These are phyloP conservation scores for Lepus townsendii DNA, from an alignment of 2,797 vertebrate species.

Conservation along the genomic window DNA sequence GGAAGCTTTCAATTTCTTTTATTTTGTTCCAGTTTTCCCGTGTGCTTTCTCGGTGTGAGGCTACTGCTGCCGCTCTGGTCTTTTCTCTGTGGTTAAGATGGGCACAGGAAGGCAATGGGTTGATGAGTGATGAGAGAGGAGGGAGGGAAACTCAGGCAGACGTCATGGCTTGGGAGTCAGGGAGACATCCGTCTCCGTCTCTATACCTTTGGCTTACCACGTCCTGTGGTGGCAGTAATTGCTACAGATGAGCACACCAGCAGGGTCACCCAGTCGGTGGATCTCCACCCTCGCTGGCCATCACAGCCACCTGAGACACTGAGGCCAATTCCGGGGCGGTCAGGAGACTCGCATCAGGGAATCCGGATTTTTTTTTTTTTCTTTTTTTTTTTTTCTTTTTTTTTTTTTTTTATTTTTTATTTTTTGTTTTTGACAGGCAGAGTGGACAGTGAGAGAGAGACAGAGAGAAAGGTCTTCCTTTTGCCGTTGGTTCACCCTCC, in stretches of 20 bases:
- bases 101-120: not conserved
- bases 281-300: not conserved
- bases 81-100: not conserved
- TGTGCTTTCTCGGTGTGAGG: not conserved
- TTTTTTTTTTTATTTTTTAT: too few relatives aligned
- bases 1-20: not conserved
- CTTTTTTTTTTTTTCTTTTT: too few relatives aligned
- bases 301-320: not conserved
- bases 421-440: too few relatives aligned
- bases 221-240: not conserved
- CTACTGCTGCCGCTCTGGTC: not conserved
- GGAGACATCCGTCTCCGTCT: not conserved
- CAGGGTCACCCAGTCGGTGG: not conserved
- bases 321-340: accelerated
- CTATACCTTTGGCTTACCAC: not conserved
- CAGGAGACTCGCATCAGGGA: not conserved
- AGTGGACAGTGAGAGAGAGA: too few relatives aligned
- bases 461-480: too few relatives aligned
- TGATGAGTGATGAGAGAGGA: not conserved
- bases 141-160: not conserved
- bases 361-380: not conserved
- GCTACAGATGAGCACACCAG: accelerated
- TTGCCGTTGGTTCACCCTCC: too few relatives aligned
- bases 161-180: accelerated
- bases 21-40: not conserved